These are phyloP conservation scores for Arbacia lixula DNA, from an alignment of 53 echinoderm and acorn worm genomes.

Conservation along the genomic window DNA sequence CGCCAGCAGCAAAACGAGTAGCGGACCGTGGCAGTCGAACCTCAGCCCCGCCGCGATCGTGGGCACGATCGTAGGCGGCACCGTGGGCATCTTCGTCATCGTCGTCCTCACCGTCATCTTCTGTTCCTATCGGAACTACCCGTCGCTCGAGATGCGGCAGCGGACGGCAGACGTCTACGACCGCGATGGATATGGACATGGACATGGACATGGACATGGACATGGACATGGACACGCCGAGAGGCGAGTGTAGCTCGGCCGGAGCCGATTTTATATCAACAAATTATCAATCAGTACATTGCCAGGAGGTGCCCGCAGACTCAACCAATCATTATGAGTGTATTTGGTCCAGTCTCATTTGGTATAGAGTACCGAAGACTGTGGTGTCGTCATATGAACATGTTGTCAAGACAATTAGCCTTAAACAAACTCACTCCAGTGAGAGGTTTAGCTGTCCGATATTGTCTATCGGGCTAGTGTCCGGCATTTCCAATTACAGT, in stretches of 20 bases:
- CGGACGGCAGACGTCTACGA: slow-evolving; percentile 51
- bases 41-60: slow-evolving; percentile 59
- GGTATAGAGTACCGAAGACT: no score
- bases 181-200: no score
- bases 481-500: no score
- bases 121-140: slow-evolving; percentile 71
- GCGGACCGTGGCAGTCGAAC: slow-evolving; percentile 9
- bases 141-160: slow-evolving; percentile 56
- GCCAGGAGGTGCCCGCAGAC: not conserved
- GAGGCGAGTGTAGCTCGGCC: not conserved
- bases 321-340: no score
- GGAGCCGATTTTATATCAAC: not conserved
- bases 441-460: no score
- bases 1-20: not conserved
- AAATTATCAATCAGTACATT: not conserved
- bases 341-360: no score
- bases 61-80: slow-evolving; percentile 67
- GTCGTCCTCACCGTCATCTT: slow-evolving; percentile 64
- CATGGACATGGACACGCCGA: not conserved
- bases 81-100: slow-evolving; percentile 63
- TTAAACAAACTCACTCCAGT: no score
- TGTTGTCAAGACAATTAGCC: no score
- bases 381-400: no score
- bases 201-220: no score
- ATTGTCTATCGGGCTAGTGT: no score